phyloP scores from a whole-genome alignment of 2,113 vertebrate genomes.

The Oreochromis niloticus region DNA sequence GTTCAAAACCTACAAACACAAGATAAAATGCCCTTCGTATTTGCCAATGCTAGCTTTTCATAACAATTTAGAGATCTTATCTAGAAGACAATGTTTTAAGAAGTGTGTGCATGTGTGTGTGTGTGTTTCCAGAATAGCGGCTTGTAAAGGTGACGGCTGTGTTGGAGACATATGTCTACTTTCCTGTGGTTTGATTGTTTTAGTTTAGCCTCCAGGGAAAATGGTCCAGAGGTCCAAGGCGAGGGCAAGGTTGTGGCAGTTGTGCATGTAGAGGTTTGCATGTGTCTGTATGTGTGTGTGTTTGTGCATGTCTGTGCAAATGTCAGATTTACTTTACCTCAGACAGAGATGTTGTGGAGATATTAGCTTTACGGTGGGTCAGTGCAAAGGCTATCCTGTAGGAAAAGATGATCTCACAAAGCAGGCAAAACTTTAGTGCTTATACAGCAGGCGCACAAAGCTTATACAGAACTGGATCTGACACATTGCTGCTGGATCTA shows the following conservation, averaged over 20 bases:
- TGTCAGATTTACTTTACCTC: neutral
- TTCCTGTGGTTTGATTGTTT: conserved; percentile 57
- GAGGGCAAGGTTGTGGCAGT: neutral
- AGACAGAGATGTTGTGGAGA: neutral
- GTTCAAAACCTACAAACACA: neutral
- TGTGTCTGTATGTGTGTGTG: neutral
- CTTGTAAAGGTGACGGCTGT: conserved; percentile 13
- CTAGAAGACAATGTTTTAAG: neutral
- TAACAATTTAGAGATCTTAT: neutral
- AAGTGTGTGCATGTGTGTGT: neutral
- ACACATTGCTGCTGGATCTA: conserved; percentile 11
- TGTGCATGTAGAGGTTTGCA: neutral
- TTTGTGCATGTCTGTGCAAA: neutral
- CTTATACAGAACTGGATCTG: neutral
- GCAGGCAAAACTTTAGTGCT: conserved; percentile 21
- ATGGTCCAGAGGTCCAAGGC: conserved; percentile 3
- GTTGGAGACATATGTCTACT: conserved; percentile 31
- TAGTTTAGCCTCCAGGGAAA: conserved; percentile 33
- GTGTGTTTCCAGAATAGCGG: neutral
- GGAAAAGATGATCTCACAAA: conserved; percentile 55
- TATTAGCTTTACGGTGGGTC: neutral
- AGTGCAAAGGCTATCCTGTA: neutral
- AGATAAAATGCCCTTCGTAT: neutral
- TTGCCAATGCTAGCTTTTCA: neutral
- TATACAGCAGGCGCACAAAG: conserved; percentile 27